Evolutionary conservation across 2,888 invertebrate genomes (phyloP).

Genomic region (Cryptus armator): DNA sequence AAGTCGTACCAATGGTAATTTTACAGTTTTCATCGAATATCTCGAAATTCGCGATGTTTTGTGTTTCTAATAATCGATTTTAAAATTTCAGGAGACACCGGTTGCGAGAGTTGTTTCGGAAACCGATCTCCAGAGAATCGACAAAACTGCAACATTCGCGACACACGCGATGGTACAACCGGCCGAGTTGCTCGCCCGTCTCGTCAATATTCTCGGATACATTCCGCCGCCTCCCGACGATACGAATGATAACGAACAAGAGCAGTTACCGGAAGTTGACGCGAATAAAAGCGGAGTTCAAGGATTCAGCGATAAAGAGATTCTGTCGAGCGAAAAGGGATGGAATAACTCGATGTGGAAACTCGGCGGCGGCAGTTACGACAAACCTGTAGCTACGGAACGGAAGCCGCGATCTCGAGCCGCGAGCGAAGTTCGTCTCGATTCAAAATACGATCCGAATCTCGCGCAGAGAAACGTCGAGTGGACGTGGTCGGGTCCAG

Average conservation of each 20-base stretch:
- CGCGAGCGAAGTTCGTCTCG: slow-evolving; percentile 87
- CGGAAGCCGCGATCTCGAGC: slow-evolving; percentile 87
- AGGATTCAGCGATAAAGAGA: slow-evolving; percentile 91
- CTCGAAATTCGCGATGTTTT: no score
- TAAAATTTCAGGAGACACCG: slow-evolving; percentile 76
- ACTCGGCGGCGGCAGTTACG: slow-evolving; percentile 85
- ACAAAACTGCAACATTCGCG: slow-evolving; percentile 92
- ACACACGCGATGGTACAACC: slow-evolving; percentile 91
- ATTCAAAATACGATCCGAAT: slow-evolving; percentile 80
- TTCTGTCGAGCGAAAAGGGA: slow-evolving; percentile 89
- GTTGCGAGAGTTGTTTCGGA: slow-evolving; percentile 91
- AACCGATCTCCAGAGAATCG: slow-evolving; percentile 92
- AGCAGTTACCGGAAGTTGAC: slow-evolving; percentile 68
- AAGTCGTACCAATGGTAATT: slow-evolving; percentile 81
- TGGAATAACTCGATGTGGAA: slow-evolving; percentile 86
- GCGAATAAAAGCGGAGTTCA: slow-evolving; percentile 86
- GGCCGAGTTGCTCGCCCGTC: slow-evolving; percentile 91
- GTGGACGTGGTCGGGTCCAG: slow-evolving; percentile 90
- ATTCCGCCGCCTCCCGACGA: slow-evolving; percentile 81
- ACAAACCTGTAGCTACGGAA: slow-evolving; percentile 83
- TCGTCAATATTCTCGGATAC: slow-evolving; percentile 91
- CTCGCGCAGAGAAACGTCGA: slow-evolving; percentile 84
- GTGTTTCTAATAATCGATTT: not conserved
- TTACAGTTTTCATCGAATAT: slow-evolving; percentile 49
- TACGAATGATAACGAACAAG: slow-evolving; percentile 69